Evolutionary conservation across 2,113 vertebrate species (phyloP).

Genomic region (Taurulus bubalis): DNA sequence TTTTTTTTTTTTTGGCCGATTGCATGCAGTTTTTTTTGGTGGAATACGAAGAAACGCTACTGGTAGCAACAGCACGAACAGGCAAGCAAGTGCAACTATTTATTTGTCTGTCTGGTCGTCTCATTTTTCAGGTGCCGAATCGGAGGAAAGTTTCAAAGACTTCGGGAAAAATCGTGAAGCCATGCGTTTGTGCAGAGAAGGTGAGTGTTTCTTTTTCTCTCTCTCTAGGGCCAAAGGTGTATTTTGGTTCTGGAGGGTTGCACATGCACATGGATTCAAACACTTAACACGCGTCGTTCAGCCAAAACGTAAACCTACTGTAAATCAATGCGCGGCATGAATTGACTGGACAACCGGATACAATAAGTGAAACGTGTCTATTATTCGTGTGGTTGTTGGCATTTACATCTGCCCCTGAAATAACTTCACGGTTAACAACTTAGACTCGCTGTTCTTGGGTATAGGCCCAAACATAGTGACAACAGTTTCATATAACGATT

Average conservation of each 20-base stretch:
- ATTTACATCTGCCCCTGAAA: constrained; percentile 44
- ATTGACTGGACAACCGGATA: constrained; percentile 26
- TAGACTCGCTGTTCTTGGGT: constrained; percentile 30
- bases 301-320: constrained; percentile 33
- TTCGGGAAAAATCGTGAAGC: constrained; percentile 96
- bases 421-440: constrained; percentile 50
- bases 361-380: constrained; percentile 42
- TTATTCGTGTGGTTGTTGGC: constrained; percentile 41
- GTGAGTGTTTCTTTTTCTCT: constrained; percentile 85
- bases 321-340: constrained; percentile 46
- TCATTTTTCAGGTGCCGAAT: constrained; percentile 88
- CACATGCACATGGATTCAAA: constrained; percentile 52
- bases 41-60: constrained; percentile 81
- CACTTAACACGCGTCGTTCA: constrained; percentile 55
- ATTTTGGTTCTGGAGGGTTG: constrained; percentile 78
- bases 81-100: constrained; percentile 85
- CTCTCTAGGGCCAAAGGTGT: constrained; percentile 78
- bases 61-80: constrained; percentile 81
- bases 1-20: constrained; percentile 73
- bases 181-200: constrained; percentile 98
- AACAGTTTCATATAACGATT: neutral
- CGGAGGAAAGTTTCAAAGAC: constrained; percentile 99
- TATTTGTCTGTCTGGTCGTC: constrained; percentile 76
- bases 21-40: constrained; percentile 80
- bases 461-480: constrained; percentile 15